A percentile compares a stretch with the other conserved stretches of the same genome.
These are phyloP conservation scores for Dasypolia templi DNA, from an alignment of 2,888 invertebrate genomes.

Conservation along the genomic window DNA sequence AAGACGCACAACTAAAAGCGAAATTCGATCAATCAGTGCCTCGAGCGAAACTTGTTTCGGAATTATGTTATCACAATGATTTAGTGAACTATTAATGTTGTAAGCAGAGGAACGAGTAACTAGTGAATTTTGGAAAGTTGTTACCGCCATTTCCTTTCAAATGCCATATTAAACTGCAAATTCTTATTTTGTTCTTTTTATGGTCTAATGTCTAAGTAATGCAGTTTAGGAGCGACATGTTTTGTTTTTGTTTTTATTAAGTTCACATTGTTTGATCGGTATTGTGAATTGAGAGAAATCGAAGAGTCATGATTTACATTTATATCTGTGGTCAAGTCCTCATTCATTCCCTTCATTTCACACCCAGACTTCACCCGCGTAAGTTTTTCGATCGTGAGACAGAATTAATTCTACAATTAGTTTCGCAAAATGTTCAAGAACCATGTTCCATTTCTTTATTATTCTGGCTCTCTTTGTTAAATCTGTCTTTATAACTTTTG, in stretches of 20 bases:
- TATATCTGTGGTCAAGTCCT: background rate
- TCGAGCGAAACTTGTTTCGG: slow-evolving; percentile 61
- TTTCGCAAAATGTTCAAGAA: slow-evolving; percentile 8
- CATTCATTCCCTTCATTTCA: background rate
- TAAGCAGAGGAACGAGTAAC: slow-evolving; percentile 70
- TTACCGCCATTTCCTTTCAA: slow-evolving; percentile 56
- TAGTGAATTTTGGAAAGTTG: slow-evolving; percentile 77
- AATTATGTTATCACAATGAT: slow-evolving; percentile 65
- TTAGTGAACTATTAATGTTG: slow-evolving; percentile 61
- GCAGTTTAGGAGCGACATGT: slow-evolving; percentile 2
- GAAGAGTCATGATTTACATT: slow-evolving; percentile 1
- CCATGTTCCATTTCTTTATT: background rate
- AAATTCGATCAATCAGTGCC: slow-evolving; percentile 67
- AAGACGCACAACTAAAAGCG: slow-evolving; percentile 66
- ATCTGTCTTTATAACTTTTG: slow-evolving; percentile 17
- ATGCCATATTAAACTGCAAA: slow-evolving; percentile 19
- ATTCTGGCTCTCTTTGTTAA: background rate
- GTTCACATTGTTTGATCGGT: background rate
- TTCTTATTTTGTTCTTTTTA: slow-evolving; percentile 38
- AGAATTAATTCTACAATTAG: slow-evolving; percentile 35
- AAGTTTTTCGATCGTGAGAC: slow-evolving; percentile 27
- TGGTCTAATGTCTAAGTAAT: slow-evolving; percentile 19
- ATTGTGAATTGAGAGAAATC: background rate
- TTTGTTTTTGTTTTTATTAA: slow-evolving; percentile 12
- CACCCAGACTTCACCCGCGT: background rate